Base-by-base conservation (phyloP, 2,888 invertebrate genomes). In the Caenorhabditis sinica region DNA sequence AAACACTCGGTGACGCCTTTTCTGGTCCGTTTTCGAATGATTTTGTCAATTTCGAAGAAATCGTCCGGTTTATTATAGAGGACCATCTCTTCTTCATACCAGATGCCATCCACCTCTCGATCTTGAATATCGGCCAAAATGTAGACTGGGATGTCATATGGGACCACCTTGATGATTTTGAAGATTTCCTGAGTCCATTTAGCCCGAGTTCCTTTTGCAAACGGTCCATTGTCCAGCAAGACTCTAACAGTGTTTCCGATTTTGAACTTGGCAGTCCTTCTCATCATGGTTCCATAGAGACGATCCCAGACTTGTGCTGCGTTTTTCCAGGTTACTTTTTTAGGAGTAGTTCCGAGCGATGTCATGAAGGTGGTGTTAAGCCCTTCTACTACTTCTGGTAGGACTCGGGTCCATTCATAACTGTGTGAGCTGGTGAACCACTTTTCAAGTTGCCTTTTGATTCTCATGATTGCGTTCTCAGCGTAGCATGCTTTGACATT, bases 401-500 rank as follows among this genome's bases (percentile, higher is more conserved):
- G 25, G 25, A 53, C 25, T 4, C 53, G 53, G 4, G 25, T 53
- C 53, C 76, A 76, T 2, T 45, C 40, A n/a, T n/a, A 66, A 17
- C 25, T 66, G 0, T 40, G 13, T 17, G 76, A n/a, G 0, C n/a
- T 15, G 0, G 76, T 53, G 28, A 76, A 76, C 45, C 53, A 66
- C 17, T 76, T 76, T 17, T 63, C 58, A 0, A 76, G 33, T 20
- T 66, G 51, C 11, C 66, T 53, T 28, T 66, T 65, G 20, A 76
- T 65, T 13, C 76, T 13, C 76, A 76, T 76, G 45, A 76, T 76
- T 53, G 76, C 76, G 33, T 76, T 76, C 28, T 76, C 76, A 15
- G 76, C 76, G n/a, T 76, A 76, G 28, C 76, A 76, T 0, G 76
- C 76, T 11, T 76, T 76, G 3, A 75, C 75, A 23, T 75, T 63